A percentile compares a stretch with the other conserved stretches of the same genome.
phyloP scores from a whole-genome alignment of 2,113 vertebrate species.

The Arenaria interpres region DNA sequence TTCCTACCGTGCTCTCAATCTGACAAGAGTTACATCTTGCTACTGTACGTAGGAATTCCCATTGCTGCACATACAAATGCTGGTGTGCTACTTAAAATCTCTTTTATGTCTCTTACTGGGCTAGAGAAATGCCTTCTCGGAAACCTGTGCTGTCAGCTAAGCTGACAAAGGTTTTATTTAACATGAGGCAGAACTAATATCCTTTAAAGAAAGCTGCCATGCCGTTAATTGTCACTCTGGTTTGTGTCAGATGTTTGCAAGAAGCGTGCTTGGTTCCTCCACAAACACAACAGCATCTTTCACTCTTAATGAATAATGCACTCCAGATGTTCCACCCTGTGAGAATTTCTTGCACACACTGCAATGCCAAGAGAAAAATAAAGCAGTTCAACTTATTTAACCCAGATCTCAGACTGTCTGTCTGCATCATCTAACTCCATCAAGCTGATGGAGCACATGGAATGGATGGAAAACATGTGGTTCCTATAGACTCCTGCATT shows the following conservation, averaged over 20 bases:
- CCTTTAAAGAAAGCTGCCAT: conserved; percentile 44
- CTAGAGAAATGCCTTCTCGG: neutral
- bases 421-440: conserved; percentile 65
- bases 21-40: conserved; percentile 6
- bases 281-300: conserved; percentile 62
- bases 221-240: conserved; percentile 43
- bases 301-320: conserved; percentile 34
- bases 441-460: conserved; percentile 52
- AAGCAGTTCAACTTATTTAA: conserved; percentile 65
- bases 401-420: conserved; percentile 70
- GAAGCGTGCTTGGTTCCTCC: conserved; percentile 37
- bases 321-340: conserved; percentile 61
- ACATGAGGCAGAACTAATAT: conserved; percentile 18
- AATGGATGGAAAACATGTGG: conserved; percentile 59
- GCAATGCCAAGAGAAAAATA: conserved; percentile 57
- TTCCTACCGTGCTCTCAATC: neutral
- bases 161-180: conserved; percentile 35
- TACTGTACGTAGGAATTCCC: neutral
- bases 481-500: conserved; percentile 37
- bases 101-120: neutral
- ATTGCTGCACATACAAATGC: neutral
- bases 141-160: conserved; percentile 27
- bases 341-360: conserved; percentile 50
- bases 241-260: conserved; percentile 62
- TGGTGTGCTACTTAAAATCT: neutral